A percentile compares a stretch with the other conserved stretches of the same genome.
phyloP scores from a whole-genome alignment of 1,140 invertebrate species.

The Ips nitidus region DNA sequence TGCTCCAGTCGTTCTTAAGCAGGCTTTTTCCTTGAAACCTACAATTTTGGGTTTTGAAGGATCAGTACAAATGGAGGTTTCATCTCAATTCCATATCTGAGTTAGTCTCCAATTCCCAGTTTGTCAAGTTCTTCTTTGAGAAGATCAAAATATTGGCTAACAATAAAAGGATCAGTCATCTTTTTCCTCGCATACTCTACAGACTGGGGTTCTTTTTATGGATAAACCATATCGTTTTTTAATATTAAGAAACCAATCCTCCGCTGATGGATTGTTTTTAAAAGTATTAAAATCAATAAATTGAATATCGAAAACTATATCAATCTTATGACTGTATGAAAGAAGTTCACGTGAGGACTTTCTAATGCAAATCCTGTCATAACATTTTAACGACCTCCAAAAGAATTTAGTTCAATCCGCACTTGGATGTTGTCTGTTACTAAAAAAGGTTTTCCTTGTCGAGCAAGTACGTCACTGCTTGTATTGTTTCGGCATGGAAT shows the following conservation, averaged over 20 bases:
- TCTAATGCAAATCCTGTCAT: conserved; percentile 10
- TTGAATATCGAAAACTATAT: no score
- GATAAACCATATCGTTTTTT: no score
- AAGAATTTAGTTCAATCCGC: conserved; percentile 8
- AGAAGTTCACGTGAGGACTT: conserved; percentile 1
- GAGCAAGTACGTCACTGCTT: not conserved
- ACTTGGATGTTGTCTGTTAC: not conserved
- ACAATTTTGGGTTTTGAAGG: not conserved
- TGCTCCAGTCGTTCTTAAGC: not conserved
- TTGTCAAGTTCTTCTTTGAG: no score
- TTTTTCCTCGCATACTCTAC: no score
- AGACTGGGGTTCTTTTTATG: no score
- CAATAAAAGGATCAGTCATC: no score
- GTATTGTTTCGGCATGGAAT: not conserved
- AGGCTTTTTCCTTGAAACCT: not conserved
- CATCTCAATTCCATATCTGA: not conserved
- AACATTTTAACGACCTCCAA: conserved; percentile 5
- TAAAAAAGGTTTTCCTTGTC: not conserved
- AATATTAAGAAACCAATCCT: no score
- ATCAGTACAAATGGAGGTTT: no score
- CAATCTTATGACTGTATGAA: not conserved
- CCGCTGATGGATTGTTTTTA: no score
- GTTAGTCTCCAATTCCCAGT: not conserved
- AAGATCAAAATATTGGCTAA: no score
- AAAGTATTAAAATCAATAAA: no score